Evolutionary conservation across 2,797 vertebrate genomes (phyloP).

Genomic region (Lepilemur ruficaudatus): DNA sequence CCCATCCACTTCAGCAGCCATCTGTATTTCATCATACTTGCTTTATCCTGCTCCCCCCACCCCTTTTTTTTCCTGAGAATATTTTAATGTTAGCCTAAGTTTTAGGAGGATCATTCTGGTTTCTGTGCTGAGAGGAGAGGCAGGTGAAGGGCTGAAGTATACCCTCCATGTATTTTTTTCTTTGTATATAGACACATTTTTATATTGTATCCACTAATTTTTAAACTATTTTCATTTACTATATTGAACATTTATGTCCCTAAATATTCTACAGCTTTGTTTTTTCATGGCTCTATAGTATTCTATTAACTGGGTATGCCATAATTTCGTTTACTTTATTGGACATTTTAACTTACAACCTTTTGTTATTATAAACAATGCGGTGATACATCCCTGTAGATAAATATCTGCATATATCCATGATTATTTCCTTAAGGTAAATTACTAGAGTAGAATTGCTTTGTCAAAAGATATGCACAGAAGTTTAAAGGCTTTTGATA

Average conservation of each 20-base stretch:
- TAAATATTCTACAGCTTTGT: background rate
- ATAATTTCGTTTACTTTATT: background rate
- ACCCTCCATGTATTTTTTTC: background rate
- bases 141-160: background rate
- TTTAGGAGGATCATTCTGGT: slow-evolving; percentile 18
- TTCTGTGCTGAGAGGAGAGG: slow-evolving; percentile 16
- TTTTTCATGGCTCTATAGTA: background rate
- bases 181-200: background rate
- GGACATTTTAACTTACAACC: background rate
- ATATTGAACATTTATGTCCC: background rate
- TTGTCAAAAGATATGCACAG: background rate
- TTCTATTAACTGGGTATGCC: background rate
- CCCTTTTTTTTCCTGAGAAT: background rate
- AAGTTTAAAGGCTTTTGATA: slow-evolving; percentile 46
- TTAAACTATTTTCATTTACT: slow-evolving; percentile 12
- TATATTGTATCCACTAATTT: background rate
- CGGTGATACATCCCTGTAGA: background rate
- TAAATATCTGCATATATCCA: background rate
- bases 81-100: background rate
- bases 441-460: background rate
- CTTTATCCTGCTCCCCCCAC: background rate
- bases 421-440: slow-evolving; percentile 13
- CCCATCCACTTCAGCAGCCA: background rate
- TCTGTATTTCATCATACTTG: background rate
- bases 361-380: background rate